Evolutionary conservation across 2,113 vertebrate species (phyloP).

Genomic region (Nycticorax nycticorax): DNA sequence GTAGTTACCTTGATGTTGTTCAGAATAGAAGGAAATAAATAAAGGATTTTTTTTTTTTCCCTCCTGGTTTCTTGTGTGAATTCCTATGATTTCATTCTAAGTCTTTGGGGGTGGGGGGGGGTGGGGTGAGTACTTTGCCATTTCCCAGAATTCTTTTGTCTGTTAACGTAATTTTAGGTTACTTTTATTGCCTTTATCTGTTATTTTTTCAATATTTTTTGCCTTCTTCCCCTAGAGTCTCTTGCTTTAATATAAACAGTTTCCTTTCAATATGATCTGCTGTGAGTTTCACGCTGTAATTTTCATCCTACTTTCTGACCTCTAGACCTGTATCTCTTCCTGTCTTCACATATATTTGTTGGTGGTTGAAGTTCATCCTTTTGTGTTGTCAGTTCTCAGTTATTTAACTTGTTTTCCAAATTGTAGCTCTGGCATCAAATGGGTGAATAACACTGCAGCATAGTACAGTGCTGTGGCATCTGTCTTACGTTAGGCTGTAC

Average conservation of each 20-base stretch:
- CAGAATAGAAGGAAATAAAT: not conserved
- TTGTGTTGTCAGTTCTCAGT: not conserved
- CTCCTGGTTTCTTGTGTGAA: not conserved
- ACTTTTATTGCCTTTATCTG: not conserved
- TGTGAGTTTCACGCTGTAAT: not conserved
- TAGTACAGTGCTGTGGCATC: not conserved
- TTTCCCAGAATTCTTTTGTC: not conserved
- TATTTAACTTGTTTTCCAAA: not conserved
- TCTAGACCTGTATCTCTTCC: not conserved
- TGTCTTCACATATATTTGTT: not conserved
- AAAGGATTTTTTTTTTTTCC: not conserved
- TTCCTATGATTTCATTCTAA: not conserved
- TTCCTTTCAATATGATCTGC: not conserved
- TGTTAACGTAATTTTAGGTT: not conserved
- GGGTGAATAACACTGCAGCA: not conserved
- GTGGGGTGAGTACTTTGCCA: not conserved
- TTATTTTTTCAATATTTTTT: not conserved
- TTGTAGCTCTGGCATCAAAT: rapidly evolving
- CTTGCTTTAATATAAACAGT: not conserved
- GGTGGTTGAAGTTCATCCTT: not conserved
- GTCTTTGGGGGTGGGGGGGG: not conserved
- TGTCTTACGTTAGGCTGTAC: not conserved
- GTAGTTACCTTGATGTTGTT: not conserved
- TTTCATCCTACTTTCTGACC: not conserved
- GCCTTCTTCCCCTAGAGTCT: not conserved